Base-by-base conservation (phyloP, 2,797 vertebrate species). In the Rhinogobio ventralis region DNA sequence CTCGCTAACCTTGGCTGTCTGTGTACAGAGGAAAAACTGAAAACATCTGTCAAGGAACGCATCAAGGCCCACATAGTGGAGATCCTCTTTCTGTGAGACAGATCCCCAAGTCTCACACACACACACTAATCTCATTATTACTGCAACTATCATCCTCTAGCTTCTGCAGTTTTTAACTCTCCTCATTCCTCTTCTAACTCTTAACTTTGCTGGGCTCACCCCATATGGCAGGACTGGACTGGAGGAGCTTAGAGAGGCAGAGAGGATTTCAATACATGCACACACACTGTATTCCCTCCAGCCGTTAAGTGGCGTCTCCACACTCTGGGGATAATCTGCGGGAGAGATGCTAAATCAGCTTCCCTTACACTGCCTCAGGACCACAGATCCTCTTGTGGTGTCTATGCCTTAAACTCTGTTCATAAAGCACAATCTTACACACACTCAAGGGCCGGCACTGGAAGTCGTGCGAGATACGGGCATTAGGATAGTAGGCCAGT, bases 91-190 rank as follows among this genome's bases (percentile, higher is more conserved):
- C 67, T 8, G 30, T 14, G 53, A 87, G 82, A 81, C 72, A 49
- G 55, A 53, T 72, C 60, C 23, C 72, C 10, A 79, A 73, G 81
- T 72, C 73, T 11, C 86, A 67, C 81, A 77, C 84, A 72, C 84
- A 86, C 57, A 80, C 87, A 49, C 84, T 92, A 89, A 91, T 93
- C 87, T 85, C 86, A 90, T 92, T 91, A 91, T 90, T 91, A 88
- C 81, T 42, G 86, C 68, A 33, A 42, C 25, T 10, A 57, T 89
- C 79, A 57, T 79, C 89, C 86, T 79, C 87, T 62, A 87, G 79
- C 82, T 87, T 88, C 88, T 45, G 33, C 79, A 73, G 75, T 92
- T 88, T 88, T 86, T 53, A 83, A 68, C 33, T 67, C 82, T 45
- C 28, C 49, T 55, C 46, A 14, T 60, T 82, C 71, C 53, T 42